Evolutionary conservation across 1,140 invertebrate species (phyloP).

Genomic region (Micrasema longulum): DNA sequence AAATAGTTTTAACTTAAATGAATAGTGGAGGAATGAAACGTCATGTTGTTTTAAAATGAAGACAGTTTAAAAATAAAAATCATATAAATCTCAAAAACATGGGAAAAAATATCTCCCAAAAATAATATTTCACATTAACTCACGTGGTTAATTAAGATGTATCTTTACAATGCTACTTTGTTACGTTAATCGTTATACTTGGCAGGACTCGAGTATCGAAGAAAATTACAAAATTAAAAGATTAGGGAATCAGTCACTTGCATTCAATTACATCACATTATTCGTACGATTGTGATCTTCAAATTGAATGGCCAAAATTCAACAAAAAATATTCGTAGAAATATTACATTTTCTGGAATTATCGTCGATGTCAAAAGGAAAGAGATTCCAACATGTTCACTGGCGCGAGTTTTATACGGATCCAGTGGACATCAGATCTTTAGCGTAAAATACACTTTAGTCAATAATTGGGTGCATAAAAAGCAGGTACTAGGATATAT

Average conservation of each 20-base stretch:
- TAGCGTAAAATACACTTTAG: constrained; percentile 25
- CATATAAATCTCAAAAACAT: constrained; percentile 26
- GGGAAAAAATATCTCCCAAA: not conserved
- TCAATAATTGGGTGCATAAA: constrained; percentile 7
- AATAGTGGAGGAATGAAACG: constrained; percentile 21
- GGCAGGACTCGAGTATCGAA: not conserved
- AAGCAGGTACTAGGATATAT: not conserved
- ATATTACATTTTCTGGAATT: constrained; percentile 34
- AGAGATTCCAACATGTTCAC: no score
- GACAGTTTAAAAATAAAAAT: constrained; percentile 35
- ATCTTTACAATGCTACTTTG: no score
- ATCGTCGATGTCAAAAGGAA: constrained; percentile 11
- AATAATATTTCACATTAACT: constrained; percentile 5
- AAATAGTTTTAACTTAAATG: not conserved
- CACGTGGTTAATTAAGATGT: not conserved
- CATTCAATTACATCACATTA: constrained; percentile 14
- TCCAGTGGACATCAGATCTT: constrained; percentile 16
- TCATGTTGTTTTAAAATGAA: constrained; percentile 31
- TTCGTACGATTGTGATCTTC: constrained; percentile 1
- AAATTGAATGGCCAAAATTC: constrained; percentile 22
- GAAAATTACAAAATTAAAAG: not conserved
- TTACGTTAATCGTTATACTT: no score
- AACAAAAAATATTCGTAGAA: constrained; percentile 28
- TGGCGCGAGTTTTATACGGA: not conserved
- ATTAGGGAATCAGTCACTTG: constrained; percentile 22